Percentiles rank a stretch among this genome's conserved stretches.
Evolutionary conservation across 2,888 invertebrate species (phyloP).

Genomic region (Aromia moschata): DNA sequence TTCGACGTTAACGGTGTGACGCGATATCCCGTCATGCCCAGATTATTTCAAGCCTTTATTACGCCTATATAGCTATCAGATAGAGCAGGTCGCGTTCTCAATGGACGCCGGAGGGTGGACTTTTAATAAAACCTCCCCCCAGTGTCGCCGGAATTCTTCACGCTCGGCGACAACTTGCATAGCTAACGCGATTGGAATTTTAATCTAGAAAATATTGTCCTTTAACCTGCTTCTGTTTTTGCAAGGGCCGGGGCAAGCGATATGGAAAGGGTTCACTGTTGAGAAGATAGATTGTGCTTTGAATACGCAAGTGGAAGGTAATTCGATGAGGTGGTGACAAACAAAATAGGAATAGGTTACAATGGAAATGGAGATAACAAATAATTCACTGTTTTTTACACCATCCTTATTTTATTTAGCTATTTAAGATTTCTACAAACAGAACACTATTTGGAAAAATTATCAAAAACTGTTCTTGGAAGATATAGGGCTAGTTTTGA

Average conservation of each 20-base stretch:
- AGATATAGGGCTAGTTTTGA: too few relatives aligned
- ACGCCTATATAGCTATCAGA: conserved; percentile 30
- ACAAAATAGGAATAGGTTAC: too few relatives aligned
- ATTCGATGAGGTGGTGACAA: too few relatives aligned
- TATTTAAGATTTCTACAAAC: too few relatives aligned
- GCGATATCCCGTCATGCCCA: conserved; percentile 43
- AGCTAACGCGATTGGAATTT: conserved; percentile 53
- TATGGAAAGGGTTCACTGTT: neutral
- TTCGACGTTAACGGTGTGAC: conserved; percentile 39
- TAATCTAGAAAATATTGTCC: conserved; percentile 54
- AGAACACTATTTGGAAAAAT: too few relatives aligned
- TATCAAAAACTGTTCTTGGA: too few relatives aligned
- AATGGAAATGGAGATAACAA: too few relatives aligned
- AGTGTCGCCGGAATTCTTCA: conserved; percentile 42
- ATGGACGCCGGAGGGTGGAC: conserved; percentile 46
- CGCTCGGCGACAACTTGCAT: conserved; percentile 50
- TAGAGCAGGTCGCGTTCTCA: conserved; percentile 36
- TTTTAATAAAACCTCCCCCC: conserved; percentile 50
- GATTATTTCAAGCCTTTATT: conserved; percentile 39
- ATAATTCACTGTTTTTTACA: too few relatives aligned
- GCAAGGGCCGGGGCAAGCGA: conserved; percentile 1
- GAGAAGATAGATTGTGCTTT: too few relatives aligned
- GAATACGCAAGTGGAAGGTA: too few relatives aligned
- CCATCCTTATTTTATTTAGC: too few relatives aligned
- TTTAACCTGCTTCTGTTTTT: conserved; percentile 45